phyloP scores from a whole-genome alignment of 2,888 invertebrate species.

The Bibio marci region DNA sequence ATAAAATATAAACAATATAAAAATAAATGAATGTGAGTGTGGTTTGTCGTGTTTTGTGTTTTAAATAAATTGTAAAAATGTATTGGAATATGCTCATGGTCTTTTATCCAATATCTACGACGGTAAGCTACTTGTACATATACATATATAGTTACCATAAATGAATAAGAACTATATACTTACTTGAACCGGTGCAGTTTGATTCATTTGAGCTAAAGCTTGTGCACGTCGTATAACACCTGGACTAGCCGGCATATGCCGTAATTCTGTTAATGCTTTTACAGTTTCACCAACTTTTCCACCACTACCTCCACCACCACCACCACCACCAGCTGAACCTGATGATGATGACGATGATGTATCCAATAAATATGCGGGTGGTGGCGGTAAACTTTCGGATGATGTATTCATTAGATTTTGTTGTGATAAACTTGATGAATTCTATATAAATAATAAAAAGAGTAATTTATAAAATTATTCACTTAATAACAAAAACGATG shows the following conservation, averaged over 20 bases:
- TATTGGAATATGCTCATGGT: too few species aligned
- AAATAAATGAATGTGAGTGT: background rate
- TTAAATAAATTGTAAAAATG: too few species aligned
- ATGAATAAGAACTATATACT: background rate
- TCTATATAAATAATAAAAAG: slow-evolving; percentile 8
- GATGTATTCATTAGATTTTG: slow-evolving; percentile 20
- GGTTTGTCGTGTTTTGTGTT: too few species aligned
- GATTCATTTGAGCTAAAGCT: slow-evolving; percentile 1
- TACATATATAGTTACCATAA: too few species aligned
- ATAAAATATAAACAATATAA: background rate
- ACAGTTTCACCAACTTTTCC: slow-evolving; percentile 69
- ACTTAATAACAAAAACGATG: background rate
- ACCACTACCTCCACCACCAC: slow-evolving; percentile 5
- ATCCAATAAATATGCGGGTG: slow-evolving; percentile 28
- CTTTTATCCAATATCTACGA: too few species aligned
- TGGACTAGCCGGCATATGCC: slow-evolving; percentile 77
- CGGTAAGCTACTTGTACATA: too few species aligned
- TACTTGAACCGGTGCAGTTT: slow-evolving; percentile 1
- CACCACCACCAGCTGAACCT: slow-evolving; percentile 45
- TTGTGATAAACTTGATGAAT: slow-evolving; percentile 15
- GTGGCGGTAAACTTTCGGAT: slow-evolving; percentile 27
- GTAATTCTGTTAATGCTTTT: slow-evolving; percentile 65
- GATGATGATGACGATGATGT: slow-evolving; percentile 11
- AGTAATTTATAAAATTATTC: background rate
- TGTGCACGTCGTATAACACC: slow-evolving; percentile 44